Evolutionary conservation across 2,888 invertebrate genomes (phyloP), one percentile per base, ranked within the genome.

Genomic region (Cheilosia vernalis): DNA sequence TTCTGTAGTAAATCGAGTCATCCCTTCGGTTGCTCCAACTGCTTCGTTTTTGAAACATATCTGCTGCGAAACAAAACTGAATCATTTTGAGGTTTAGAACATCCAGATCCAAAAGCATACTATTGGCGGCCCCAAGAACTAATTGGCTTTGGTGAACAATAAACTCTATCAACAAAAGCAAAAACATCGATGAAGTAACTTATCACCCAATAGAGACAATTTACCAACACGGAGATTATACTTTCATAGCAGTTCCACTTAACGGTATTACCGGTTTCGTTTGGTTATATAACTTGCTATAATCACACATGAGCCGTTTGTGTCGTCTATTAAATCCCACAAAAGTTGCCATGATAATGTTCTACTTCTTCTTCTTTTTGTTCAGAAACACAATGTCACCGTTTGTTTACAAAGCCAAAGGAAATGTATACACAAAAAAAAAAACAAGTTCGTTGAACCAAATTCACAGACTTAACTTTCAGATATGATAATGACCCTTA

Each of bases 371-470:
- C 2, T 9, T 7, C 5, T 30, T 30, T 30, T 9, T 30, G 2
- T 51, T 51, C 17, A n/a, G 5, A 19, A 60, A 17, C 51, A 61
- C 42, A 30, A 42, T 72, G 73, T 63, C 56, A 27, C 24, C 56
- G 27, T 19, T 17, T 56, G 37, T 55, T 44, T 61, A 42, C n/a
- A n/a, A 63, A 63, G 33, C 2, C 21, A 60, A 72, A 60, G 37
- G 27, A 70, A 60, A 27, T 40, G 51, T n/a, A n/a, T 19, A 33
- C n/a, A 49, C 49, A 42, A 61, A 24, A 63, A 9, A 4, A 30
- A 55, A 44, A 30, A 24, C n/a, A 24, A 64, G 64, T 56, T 64
- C 74, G 64, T 64, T 74, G 56, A 74, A 64, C 73, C 21, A 73
- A 42, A 61, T 53, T 15, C 44, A 17, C 37, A 13, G 13, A 37